Evolutionary conservation across 2,888 invertebrate species (phyloP).

Genomic region (Ptychoptera albimana): DNA sequence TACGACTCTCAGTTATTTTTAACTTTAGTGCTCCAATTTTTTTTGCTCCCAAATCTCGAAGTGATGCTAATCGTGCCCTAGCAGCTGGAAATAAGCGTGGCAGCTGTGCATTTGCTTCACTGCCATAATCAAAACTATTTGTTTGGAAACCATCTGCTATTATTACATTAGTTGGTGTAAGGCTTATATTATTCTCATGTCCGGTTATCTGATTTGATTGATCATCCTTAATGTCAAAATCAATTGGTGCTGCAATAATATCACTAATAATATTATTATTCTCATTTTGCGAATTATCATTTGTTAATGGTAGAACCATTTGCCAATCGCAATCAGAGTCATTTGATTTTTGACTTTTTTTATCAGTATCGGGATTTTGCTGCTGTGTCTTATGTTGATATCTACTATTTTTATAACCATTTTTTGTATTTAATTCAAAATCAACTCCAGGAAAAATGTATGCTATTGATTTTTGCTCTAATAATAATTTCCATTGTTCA

Average conservation of each 20-base stretch:
- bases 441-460: conserved; percentile 48
- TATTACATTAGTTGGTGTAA: too few species aligned
- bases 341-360: background rate
- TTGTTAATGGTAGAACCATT: conserved; percentile 24
- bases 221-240: too few species aligned
- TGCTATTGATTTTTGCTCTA: conserved; percentile 60
- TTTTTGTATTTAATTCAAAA: background rate
- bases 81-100: conserved; percentile 26
- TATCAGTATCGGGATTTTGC: background rate
- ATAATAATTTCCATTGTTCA: conserved; percentile 65
- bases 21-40: conserved; percentile 47
- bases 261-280: background rate
- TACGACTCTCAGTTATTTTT: conserved; percentile 35
- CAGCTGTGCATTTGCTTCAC: conserved; percentile 14
- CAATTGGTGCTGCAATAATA: background rate
- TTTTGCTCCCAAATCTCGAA: conserved; percentile 52
- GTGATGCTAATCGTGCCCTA: conserved; percentile 41
- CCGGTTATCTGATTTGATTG: too few species aligned
- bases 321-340: conserved; percentile 22
- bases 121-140: too few species aligned
- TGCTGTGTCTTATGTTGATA: background rate
- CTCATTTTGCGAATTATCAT: background rate
- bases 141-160: too few species aligned
- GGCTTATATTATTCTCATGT: too few species aligned
- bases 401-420: background rate